Evolutionary conservation across 1,140 invertebrate species (phyloP), one percentile per base, ranked within the genome.

Genomic region (Lepidurus arcticus): DNA sequence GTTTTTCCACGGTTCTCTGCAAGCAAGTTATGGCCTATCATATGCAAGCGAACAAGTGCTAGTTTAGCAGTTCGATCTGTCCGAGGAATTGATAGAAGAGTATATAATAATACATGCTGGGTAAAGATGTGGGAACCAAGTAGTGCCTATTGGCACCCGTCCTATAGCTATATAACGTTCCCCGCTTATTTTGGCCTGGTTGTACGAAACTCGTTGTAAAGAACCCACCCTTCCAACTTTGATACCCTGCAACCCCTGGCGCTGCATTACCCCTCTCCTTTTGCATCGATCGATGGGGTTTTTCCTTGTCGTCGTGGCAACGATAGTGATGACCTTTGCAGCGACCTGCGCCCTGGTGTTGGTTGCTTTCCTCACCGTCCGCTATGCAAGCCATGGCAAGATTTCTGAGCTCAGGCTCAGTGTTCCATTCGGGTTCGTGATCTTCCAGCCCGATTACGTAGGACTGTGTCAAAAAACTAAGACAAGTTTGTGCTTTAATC

Each of bases 321-420:
- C 53, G 53, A 65, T 65, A 65, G 53, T 65, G 53, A 65, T 65
- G 53, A 65, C 53, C 53, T 65, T 65, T 65, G 53, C 53, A 65
- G n/a, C n/a, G 53, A 65, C 53, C 53, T 65, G 53, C 53, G 53
- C 53, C 53, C 53, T 65, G 7, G 7, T 65, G 16, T 65, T n/a
- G 16, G 53, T 4, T 65, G 53, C 53, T 65, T 65, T 13, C 53
- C 53, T 65, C 53, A 65, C 53, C 16, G 16, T n/a, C 53, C 53
- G 53, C 13, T 11, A 65, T 65, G 47, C 53, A 65, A 65, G 53
- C 21, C 8, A 13, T 16, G 53, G 53, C 53, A 65, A 65, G 53
- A 65, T 65, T 65, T 7, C 21, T n/a, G 9, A n/a, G 16, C 53
- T 65, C 53, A 21, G 53, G 53, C 53, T 65, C 53, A 65, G 53